A percentile compares a stretch with the other conserved stretches of the same genome.
Evolutionary conservation across 2,113 vertebrate genomes (phyloP).

Genomic region (Thermophis baileyi): DNA sequence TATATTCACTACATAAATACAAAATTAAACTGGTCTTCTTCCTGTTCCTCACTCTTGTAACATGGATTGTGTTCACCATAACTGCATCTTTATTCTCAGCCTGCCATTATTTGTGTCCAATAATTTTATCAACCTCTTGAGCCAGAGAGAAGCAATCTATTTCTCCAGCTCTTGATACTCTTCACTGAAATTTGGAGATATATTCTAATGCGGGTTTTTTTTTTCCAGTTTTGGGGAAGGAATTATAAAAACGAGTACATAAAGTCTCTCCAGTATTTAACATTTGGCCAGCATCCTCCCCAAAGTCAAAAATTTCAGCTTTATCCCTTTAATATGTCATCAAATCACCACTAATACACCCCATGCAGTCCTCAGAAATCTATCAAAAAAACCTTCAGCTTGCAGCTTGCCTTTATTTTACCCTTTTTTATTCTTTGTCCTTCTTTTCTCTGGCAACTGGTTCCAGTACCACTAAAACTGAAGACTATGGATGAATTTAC

Average conservation of each 20-base stretch:
- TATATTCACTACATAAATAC: neutral
- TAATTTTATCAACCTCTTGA: neutral
- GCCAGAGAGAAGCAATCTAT: neutral
- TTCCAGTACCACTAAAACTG: neutral
- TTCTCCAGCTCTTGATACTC: neutral
- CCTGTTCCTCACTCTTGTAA: neutral
- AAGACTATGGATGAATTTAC: neutral
- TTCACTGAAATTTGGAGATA: neutral
- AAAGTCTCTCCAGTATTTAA: neutral
- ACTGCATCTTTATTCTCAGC: neutral
- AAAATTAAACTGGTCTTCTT: neutral
- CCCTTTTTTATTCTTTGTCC: neutral
- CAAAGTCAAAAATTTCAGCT: neutral
- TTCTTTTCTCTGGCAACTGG: neutral
- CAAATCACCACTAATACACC: neutral
- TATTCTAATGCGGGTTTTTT: neutral
- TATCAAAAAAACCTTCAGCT: neutral
- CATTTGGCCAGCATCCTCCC: neutral
- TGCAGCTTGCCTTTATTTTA: neutral
- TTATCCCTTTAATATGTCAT: neutral
- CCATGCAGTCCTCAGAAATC: neutral
- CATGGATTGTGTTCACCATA: neutral
- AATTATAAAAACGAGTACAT: neutral
- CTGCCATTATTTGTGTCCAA: neutral
- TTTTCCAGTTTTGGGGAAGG: neutral